Evolutionary conservation across 2,797 vertebrate species (phyloP), one percentile per base, ranked within the genome.

Genomic region (Loris lydekkerianus): DNA sequence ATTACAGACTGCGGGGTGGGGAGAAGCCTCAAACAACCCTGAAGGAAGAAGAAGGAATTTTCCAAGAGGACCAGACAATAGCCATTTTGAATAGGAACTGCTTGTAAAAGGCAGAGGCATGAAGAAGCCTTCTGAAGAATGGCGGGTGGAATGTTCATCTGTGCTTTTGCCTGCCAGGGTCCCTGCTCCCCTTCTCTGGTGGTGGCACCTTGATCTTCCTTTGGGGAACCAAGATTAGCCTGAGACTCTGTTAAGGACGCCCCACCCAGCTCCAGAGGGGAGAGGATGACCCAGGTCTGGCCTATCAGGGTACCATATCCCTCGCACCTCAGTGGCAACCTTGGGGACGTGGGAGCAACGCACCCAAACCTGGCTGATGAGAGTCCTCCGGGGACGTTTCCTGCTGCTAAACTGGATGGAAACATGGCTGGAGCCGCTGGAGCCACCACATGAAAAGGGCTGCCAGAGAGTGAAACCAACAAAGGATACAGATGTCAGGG

Each of bases 141-240:
- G 56, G 7, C 0, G 11, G 7, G 46, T 0, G 0, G 23, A 40
- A 15, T 10, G 29, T 10, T 34, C 20, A 0, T 15, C 14, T 4
- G 43, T 3, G n/a, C 7, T 13, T 14, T 46, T 27, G 23, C 15
- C 21, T 0, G 6, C 49, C 17, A 10, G 40, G 40, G 8, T n/a
- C 40, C 7, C 21, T 0, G 1, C 1, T 2, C 58, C 40, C 60
- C 20, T 2, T 7, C 43, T 31, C 76, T 6, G 17, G 5, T 1
- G 34, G 31, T 0, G 2, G 34, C 34, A 5, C 18, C 29, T 18
- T 15, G 37, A 65, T 46, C n/a, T 46, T 65, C 78, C 23, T 25
- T 78, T 11, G 4, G 61, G 17, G 10, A 46, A 37, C 21, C 69
- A 10, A 18, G 25, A 13, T 89, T 43, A 37, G 46, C 23, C 27